Evolutionary conservation across 2,113 vertebrate species (phyloP).

Genomic region (Pygoscelis antarcticus): DNA sequence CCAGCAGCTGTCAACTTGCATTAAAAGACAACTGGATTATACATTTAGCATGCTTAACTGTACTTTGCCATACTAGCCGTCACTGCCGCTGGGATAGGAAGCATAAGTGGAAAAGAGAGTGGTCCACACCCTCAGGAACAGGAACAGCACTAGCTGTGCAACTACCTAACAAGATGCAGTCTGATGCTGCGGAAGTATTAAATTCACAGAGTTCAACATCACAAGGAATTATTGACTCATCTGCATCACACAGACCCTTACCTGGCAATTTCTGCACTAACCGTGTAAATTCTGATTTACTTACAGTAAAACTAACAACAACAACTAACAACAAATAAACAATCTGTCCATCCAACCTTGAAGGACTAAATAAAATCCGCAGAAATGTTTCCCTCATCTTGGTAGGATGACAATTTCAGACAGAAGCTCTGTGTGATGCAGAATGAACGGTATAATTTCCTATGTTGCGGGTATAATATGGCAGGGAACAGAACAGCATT

Average conservation of each 20-base stretch:
- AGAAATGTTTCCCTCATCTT: not conserved
- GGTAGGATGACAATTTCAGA: not conserved
- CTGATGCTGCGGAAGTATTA: not conserved
- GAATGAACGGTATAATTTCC: not conserved
- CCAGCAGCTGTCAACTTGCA: constrained; percentile 19
- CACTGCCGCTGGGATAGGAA: not conserved
- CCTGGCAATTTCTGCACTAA: not conserved
- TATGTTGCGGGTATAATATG: not conserved
- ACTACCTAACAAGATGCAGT: not conserved
- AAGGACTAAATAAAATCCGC: not conserved
- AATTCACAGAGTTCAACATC: not conserved
- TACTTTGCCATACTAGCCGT: not conserved
- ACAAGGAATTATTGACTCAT: not conserved
- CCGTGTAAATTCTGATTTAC: not conserved
- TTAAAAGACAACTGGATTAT: constrained; percentile 5
- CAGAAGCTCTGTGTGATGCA: not conserved
- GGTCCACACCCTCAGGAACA: not conserved
- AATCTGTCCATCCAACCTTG: not conserved
- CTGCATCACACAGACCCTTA: not conserved
- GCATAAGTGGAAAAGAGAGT: not conserved
- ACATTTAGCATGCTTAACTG: not conserved
- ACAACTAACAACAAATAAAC: not conserved
- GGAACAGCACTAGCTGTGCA: not conserved
- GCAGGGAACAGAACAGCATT: not conserved
- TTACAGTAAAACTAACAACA: not conserved